These are phyloP conservation scores for Saguinus imperator DNA, from an alignment of 2,113 vertebrate species.

Conservation along the genomic window DNA sequence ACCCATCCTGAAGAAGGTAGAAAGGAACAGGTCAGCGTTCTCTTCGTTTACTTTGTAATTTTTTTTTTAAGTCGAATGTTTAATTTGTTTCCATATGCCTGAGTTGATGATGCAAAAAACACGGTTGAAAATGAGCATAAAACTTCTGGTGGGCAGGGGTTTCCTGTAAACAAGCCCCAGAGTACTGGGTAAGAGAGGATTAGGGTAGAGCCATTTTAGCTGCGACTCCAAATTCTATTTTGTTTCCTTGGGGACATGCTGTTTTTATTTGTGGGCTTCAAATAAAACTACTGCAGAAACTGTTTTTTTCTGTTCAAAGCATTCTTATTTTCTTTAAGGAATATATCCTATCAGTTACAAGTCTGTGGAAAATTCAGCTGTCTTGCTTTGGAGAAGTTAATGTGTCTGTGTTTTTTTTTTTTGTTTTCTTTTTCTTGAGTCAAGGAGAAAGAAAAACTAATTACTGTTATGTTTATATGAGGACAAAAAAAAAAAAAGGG, in stretches of 20 bases:
- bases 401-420: neutral
- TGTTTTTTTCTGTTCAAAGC: neutral
- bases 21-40: conserved; percentile 45
- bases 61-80: neutral
- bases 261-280: conserved; percentile 52
- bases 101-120: conserved; percentile 53
- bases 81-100: conserved; percentile 52
- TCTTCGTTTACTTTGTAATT: neutral
- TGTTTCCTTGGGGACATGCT: conserved; percentile 60
- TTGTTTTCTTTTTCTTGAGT: neutral
- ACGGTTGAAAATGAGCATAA: conserved; percentile 44
- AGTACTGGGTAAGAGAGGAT: conserved; percentile 37
- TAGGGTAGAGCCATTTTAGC: conserved; percentile 67
- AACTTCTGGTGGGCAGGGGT: conserved; percentile 68
- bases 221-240: conserved; percentile 68
- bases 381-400: conserved; percentile 24
- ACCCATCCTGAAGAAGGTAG: conserved; percentile 57
- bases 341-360: neutral
- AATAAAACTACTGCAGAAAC: neutral
- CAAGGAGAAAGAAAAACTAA: conserved; percentile 19
- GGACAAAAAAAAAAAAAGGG: neutral
- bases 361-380: neutral
- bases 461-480: neutral
- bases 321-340: neutral
- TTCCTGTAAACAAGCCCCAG: conserved; percentile 78